phyloP scores from a whole-genome alignment of 2,113 vertebrate genomes.

The Pandion haliaetus region DNA sequence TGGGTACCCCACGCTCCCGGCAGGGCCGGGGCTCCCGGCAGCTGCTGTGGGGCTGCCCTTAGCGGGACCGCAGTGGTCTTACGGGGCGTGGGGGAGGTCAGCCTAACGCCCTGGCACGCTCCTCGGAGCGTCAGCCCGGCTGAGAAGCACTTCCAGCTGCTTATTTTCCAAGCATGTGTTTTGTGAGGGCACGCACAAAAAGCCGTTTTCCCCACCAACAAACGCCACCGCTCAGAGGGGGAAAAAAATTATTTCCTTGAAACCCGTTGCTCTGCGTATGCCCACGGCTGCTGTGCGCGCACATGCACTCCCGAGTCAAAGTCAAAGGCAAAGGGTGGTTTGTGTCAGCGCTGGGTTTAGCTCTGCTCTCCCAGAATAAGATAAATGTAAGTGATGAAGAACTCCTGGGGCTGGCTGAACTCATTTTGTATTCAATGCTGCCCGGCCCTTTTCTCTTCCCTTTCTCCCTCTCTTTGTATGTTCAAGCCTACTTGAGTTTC shows the following conservation, averaged over 20 bases:
- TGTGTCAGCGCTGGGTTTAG: slow-evolving; percentile 61
- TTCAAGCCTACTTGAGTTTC: slow-evolving; percentile 90
- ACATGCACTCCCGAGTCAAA: slow-evolving; percentile 61
- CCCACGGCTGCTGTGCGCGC: not conserved
- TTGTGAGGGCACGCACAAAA: not conserved
- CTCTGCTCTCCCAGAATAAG: slow-evolving; percentile 70
- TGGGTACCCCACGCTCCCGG: fast-evolving
- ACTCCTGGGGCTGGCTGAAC: slow-evolving; percentile 79
- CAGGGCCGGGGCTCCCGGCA: not conserved
- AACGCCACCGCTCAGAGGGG: not conserved
- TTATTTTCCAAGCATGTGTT: not conserved
- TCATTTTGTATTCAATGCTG: slow-evolving; percentile 84
- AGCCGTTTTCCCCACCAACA: not conserved
- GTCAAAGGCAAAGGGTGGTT: slow-evolving; percentile 75
- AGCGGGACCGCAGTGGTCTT: not conserved
- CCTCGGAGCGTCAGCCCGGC: fast-evolving
- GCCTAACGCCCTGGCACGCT: not conserved
- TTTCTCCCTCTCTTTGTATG: slow-evolving; percentile 79
- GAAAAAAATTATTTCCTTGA: not conserved
- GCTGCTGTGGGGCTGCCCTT: not conserved
- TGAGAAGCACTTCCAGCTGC: not conserved
- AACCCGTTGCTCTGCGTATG: not conserved
- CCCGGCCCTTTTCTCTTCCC: slow-evolving; percentile 75
- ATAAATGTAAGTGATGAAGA: slow-evolving; percentile 78
- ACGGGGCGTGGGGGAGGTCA: fast-evolving